Conservation (phyloP, 2,888 invertebrate genomes). For the Diaperis boleti region DNA sequence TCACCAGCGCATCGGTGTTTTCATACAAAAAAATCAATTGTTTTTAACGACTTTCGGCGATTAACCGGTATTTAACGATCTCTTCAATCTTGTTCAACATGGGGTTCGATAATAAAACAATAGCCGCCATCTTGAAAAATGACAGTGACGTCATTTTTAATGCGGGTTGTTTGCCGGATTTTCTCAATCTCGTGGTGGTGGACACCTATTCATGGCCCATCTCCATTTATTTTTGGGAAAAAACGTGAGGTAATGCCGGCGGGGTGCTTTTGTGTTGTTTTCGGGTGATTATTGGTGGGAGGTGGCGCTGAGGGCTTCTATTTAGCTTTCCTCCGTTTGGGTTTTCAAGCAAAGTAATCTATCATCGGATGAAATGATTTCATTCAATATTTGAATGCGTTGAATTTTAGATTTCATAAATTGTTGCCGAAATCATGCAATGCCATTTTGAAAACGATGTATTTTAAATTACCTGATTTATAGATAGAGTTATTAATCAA, state of each 20-base stretch:
- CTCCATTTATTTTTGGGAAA: constrained; percentile 16
- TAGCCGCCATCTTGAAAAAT: constrained; percentile 36
- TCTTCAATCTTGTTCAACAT: constrained; percentile 27
- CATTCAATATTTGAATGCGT: constrained; percentile 36
- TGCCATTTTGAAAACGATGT: constrained; percentile 46
- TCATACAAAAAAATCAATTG: constrained; percentile 28
- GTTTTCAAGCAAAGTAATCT: constrained; percentile 31
- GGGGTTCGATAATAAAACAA: constrained; percentile 25
- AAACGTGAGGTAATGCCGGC: constrained; percentile 23
- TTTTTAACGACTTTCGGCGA: constrained; percentile 36
- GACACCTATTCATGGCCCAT: constrained; percentile 34
- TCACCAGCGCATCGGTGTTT: constrained; percentile 26
- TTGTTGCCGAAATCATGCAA: constrained; percentile 39
- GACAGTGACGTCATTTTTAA: constrained; percentile 37
- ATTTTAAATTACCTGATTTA: constrained; percentile 55
- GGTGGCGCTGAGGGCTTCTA: constrained; percentile 31
- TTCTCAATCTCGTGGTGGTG: constrained; percentile 24
- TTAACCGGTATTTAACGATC: constrained; percentile 36
- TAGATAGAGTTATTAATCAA: constrained; percentile 57
- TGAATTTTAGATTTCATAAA: constrained; percentile 41
- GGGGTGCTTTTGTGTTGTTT: constrained; percentile 28
- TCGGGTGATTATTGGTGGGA: constrained; percentile 27
- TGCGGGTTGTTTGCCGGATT: constrained; percentile 26
- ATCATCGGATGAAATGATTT: constrained; percentile 40
- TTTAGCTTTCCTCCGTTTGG: constrained; percentile 34